Base-by-base conservation (phyloP, 2,797 vertebrate genomes). In the Diglossa cyanea region DNA sequence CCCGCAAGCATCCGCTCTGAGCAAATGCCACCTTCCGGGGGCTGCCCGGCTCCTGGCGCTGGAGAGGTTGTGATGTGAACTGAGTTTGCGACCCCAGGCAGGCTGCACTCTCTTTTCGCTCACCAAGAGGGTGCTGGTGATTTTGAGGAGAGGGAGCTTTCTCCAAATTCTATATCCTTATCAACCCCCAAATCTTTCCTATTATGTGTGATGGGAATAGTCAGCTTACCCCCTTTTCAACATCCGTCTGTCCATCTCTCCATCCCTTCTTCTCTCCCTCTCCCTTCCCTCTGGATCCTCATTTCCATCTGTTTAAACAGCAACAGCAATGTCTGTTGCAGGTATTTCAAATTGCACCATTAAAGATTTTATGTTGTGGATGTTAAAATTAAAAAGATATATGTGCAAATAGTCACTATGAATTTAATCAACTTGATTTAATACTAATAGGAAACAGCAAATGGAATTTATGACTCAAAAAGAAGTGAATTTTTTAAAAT, bases 401-500 rank as follows among this genome's bases (percentile, higher is more conserved):
- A 98, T 98, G 98, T 98, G 97, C 97, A 97, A 97, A 97, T 97
- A 98, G 98, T 97, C 97, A 96, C 97, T 97, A 97, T 92, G 88
- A 97, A 98, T 98, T 98, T 98, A 98, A 98, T 98, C 98, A 98
- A 98, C 97, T 98, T 98, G 98, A 98, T 98, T 98, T 98, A 98
- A 98, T 98, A 98, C 97, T 98, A 98, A 98, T 98, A 98, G 97
- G 97, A 97, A 98, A 94, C 95, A 96, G 97, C 97, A 98, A 98
- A 98, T 98, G 97, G 97, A 98, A 98, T 98, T 98, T 98, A 98
- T 97, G 97, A 97, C 97, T 97, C 96, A 94, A 97, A 98, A 98
- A 97, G 94, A 97, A 98, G 97, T 86, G 86, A 96, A 83, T 97
- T 97, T 95, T 94, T 86, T 7, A 93, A 93, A 97, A 98, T 97